These are phyloP conservation scores for Chlamydotis undulata DNA, from an alignment of 2,113 vertebrate genomes.

Conservation along the genomic window DNA sequence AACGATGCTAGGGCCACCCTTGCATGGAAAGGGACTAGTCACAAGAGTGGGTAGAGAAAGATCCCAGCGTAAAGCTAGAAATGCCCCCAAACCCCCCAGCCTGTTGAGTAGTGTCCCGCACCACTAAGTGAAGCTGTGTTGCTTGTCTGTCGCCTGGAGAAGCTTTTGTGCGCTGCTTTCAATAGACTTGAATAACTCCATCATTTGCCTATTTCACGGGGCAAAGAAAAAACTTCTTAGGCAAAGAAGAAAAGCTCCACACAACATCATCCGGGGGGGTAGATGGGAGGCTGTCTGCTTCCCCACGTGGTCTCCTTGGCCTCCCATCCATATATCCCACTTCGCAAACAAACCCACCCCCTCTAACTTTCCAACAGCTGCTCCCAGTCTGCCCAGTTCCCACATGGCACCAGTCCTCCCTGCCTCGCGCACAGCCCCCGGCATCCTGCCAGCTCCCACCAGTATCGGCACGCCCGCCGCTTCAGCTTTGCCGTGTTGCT, in stretches of 20 bases:
- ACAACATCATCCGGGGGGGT: not conserved
- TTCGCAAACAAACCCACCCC: not conserved
- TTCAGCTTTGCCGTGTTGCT: not conserved
- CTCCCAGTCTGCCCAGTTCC: not conserved
- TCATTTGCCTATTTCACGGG: not conserved
- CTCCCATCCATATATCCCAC: not conserved
- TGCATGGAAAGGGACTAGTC: not conserved
- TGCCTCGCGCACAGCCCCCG: not conserved
- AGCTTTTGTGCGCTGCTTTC: not conserved
- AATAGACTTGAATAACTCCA: slow-evolving; percentile 8
- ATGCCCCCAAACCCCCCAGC: not conserved
- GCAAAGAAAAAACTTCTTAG: not conserved
- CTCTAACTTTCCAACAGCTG: slow-evolving; percentile 6
- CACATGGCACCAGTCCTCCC: not conserved
- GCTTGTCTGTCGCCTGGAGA: not conserved
- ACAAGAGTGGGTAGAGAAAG: not conserved
- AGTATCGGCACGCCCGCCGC: not conserved
- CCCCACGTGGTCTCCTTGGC: not conserved
- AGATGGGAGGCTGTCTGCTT: not conserved
- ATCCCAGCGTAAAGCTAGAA: not conserved
- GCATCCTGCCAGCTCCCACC: slow-evolving; percentile 24
- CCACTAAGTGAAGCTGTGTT: not conserved
- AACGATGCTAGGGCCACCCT: not conserved
- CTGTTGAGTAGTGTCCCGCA: not conserved
- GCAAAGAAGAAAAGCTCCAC: not conserved